phyloP scores from a whole-genome alignment of 1,140 invertebrate species.

The Pemphigus obesinymphae region DNA sequence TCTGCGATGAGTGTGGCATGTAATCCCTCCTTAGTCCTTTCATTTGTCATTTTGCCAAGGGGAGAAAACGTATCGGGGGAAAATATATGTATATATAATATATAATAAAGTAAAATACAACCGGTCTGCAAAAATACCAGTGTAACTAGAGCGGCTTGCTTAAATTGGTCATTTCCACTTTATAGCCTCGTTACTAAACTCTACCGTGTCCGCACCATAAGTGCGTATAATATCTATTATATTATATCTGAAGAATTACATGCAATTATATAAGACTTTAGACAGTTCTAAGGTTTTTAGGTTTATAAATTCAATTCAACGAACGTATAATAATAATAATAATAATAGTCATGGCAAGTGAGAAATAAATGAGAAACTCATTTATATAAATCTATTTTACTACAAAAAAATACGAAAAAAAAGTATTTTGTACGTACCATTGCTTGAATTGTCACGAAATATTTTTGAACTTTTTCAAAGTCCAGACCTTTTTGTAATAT shows the following conservation, averaged over 20 bases:
- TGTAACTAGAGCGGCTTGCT: constrained; percentile 31
- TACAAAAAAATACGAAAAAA: neutral
- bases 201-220: neutral
- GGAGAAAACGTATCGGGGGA: neutral
- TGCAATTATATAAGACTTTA: neutral
- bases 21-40: neutral
- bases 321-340: no score
- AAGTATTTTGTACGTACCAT: constrained; percentile 63
- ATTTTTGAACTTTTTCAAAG: constrained; percentile 82
- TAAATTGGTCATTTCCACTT: constrained; percentile 39
- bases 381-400: neutral
- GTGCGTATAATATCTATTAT: neutral
- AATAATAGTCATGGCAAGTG: no score
- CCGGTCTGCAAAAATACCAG: constrained; percentile 20
- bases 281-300: neutral
- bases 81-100: neutral
- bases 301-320: neutral
- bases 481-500: constrained; percentile 83
- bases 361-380: no score
- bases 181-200: constrained; percentile 2
- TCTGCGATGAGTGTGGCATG: neutral
- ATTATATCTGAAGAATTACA: neutral
- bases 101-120: constrained; percentile 3
- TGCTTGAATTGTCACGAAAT: constrained; percentile 82
- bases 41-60: neutral